Conservation (phyloP, 2,888 invertebrate species). For the Cerceris ruficornis region DNA sequence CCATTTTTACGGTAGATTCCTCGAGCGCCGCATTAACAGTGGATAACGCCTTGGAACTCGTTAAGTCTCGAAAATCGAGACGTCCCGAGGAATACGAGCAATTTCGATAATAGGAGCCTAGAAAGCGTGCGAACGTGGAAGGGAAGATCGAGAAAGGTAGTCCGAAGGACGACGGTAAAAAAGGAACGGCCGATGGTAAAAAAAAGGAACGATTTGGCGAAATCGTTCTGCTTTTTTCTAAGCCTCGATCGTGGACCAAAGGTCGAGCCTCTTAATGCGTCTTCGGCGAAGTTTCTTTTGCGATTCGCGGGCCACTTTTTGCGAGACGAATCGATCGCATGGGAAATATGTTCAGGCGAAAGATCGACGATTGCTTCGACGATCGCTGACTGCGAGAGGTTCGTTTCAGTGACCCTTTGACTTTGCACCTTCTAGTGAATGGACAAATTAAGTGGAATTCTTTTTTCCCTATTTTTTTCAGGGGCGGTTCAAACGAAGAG, state of each 20-base stretch:
- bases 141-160: background rate
- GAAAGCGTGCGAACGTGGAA: background rate
- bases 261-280: background rate
- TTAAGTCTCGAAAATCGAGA: background rate
- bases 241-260: background rate
- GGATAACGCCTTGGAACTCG: background rate
- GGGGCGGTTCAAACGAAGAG: no score
- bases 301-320: no score
- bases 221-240: constrained; percentile 1
- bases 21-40: background rate
- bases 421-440: no score
- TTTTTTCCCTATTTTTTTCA: no score
- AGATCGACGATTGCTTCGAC: no score
- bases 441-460: no score
- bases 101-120: constrained; percentile 29
- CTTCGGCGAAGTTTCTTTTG: background rate
- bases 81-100: constrained; percentile 1
- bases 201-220: background rate
- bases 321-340: no score
- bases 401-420: no score
- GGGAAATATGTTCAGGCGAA: no score
- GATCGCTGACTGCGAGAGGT: no score
- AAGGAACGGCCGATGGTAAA: constrained; percentile 5
- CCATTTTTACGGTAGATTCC: background rate
- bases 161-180: constrained; percentile 18